Conservation (phyloP, 2,888 invertebrate genomes). For the Oscheius sp. region DNA sequence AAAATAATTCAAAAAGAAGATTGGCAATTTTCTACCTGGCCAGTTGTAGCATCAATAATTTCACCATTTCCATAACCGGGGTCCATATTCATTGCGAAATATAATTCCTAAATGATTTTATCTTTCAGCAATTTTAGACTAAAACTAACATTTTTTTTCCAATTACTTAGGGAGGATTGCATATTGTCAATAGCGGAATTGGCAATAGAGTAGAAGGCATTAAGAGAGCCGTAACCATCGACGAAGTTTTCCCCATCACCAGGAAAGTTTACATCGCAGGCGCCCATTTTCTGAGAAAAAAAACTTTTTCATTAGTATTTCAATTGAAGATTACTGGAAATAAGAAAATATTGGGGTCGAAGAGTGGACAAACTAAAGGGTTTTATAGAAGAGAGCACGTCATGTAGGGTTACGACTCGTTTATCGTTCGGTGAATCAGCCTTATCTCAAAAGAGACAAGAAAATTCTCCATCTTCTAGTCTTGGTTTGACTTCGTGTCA, state of each 20-base stretch:
- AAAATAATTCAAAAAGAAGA: background rate
- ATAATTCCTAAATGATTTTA: background rate
- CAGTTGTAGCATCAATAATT: background rate
- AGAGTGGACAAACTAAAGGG: background rate
- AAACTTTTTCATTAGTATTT: background rate
- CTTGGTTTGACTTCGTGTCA: too few species aligned
- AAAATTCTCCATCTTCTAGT: too few species aligned
- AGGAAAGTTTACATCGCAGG: background rate
- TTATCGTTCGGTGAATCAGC: constrained; percentile 15
- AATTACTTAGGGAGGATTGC: background rate
- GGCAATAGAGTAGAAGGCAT: constrained; percentile 7
- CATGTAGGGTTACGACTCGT: constrained; percentile 5
- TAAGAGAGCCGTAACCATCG: background rate
- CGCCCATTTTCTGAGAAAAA: background rate
- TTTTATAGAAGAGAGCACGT: constrained; percentile 6
- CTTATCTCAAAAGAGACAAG: background rate
- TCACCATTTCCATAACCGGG: background rate
- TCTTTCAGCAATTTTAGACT: too few species aligned
- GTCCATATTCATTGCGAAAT: background rate
- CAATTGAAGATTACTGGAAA: background rate
- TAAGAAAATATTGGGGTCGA: background rate
- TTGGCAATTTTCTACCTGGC: background rate
- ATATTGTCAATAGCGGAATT: constrained; percentile 7
- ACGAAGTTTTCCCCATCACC: background rate
- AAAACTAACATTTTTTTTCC: background rate